Evolutionary conservation across 2,888 invertebrate species (phyloP), one percentile per base, ranked within the genome.

Genomic region (Oligia strigilis): DNA sequence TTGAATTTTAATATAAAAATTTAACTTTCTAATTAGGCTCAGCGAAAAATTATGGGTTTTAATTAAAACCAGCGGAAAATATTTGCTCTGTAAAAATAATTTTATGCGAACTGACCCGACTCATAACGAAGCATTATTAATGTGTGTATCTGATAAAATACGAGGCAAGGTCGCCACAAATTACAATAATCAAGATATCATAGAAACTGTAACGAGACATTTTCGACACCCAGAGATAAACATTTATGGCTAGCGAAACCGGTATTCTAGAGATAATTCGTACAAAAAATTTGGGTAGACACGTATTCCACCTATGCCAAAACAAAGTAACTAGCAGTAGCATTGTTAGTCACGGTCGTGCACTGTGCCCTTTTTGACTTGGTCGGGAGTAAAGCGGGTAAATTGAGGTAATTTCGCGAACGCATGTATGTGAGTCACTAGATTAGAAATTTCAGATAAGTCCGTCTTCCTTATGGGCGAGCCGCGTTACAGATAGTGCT

Each of bases 401-500:
- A 88, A 88, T 88, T 84, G 90, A 91, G 91, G 92, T 91, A 92
- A 94, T 94, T 95, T 95, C 88, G 94, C 94, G 92, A 92, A 93
- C 92, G 90, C 91, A 88, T 87, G 82, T 87, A 93, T 93, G 89
- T 94, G 94, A 95, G 92, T 94, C 94, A 94, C 83, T 85, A 94
- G 96, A 95, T 96, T 94, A 95, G 96, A 96, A 95, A 95, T 94
- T 95, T 92, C 80, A 93, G 95, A 96, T 95, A 95, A 94, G 92
- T 90, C 87, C 85, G 77, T 91, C 93, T 94, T 94, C 95, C 94
- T 95, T 95, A 95, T 95, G 95, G 94, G 95, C 90, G 94, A 92
- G 94, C 91, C 89, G 92, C 92, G 93, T 91, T 93, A 92, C 91
- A 93, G 95, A 95, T 94, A 82, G 85, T 78, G 71, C 87, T 92